phyloP scores from a whole-genome alignment of 2,888 invertebrate species.

The Dioctria rufipes region DNA sequence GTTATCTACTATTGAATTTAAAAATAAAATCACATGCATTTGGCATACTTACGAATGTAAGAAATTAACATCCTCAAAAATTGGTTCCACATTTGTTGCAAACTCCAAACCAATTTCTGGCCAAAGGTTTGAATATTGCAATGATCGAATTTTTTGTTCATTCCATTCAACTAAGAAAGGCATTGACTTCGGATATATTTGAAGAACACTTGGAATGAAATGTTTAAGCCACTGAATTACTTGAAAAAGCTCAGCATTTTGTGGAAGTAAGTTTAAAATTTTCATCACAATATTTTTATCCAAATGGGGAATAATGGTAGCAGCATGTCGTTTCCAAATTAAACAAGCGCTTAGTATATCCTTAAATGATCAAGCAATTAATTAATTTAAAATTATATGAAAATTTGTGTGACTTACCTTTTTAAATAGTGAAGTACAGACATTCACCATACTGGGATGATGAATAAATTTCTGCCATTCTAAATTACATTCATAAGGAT shows the following conservation, averaged over 20 bases:
- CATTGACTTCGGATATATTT: constrained; percentile 68
- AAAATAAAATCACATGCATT: no score
- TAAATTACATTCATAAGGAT: constrained; percentile 69
- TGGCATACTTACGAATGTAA: constrained; percentile 66
- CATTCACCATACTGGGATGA: constrained; percentile 66
- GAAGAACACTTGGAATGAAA: constrained; percentile 68
- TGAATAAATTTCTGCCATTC: constrained; percentile 70
- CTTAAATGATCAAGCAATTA: not conserved
- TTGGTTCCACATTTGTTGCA: constrained; percentile 66
- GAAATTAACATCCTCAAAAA: constrained; percentile 68
- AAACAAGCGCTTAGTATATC: constrained; percentile 68
- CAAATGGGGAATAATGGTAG: constrained; percentile 66
- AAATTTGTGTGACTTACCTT: constrained; percentile 54
- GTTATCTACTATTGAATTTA: not conserved
- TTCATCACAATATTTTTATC: constrained; percentile 65
- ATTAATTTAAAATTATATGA: not conserved
- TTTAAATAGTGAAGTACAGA: constrained; percentile 66
- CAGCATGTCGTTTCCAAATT: constrained; percentile 69
- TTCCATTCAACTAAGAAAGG: constrained; percentile 69
- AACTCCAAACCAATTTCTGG: constrained; percentile 71
- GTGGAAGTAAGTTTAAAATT: constrained; percentile 67
- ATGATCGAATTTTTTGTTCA: constrained; percentile 66
- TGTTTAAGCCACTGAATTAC: constrained; percentile 69
- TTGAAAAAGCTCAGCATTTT: constrained; percentile 66
- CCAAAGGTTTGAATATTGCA: constrained; percentile 69